Percentiles rank a stretch among this genome's conserved stretches.
Conservation (phyloP, 2,797 vertebrate genomes). For the Sebastiscus tertius region DNA sequence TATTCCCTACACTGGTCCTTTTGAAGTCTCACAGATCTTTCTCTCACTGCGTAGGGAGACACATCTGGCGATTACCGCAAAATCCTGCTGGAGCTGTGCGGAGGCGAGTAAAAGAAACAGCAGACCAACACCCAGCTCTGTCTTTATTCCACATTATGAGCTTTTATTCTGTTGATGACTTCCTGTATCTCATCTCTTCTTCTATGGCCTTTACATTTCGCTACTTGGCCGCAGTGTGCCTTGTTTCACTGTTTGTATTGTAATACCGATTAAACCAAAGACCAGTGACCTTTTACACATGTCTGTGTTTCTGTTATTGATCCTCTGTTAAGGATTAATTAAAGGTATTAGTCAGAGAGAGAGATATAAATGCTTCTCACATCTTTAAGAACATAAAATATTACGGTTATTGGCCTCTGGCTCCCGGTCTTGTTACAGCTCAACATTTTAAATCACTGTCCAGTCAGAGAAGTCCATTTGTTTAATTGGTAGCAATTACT, state of each 20-base stretch:
- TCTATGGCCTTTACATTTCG: constrained; percentile 44
- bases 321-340: constrained; percentile 29
- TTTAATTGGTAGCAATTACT: constrained; percentile 68
- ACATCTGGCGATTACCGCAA: constrained; percentile 97
- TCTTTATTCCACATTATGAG: background rate
- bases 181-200: background rate
- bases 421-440: constrained; percentile 16
- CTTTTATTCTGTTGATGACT: background rate
- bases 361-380: constrained; percentile 17
- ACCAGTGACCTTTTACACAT: constrained; percentile 64
- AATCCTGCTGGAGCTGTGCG: constrained; percentile 94
- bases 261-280: constrained; percentile 74
- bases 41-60: constrained; percentile 85
- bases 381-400: constrained; percentile 53
- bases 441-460: constrained; percentile 54
- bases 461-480: constrained; percentile 66
- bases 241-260: constrained; percentile 60
- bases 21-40: constrained; percentile 27
- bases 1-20: background rate
- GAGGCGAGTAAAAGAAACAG: constrained; percentile 85
- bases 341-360: constrained; percentile 16
- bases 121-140: background rate
- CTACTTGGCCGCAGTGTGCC: constrained; percentile 37
- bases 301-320: constrained; percentile 60
- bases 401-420: constrained; percentile 43